A percentile compares a stretch with the other conserved stretches of the same genome.
Conservation (phyloP, 2,888 invertebrate genomes). For the Hyppa rectilinea region DNA sequence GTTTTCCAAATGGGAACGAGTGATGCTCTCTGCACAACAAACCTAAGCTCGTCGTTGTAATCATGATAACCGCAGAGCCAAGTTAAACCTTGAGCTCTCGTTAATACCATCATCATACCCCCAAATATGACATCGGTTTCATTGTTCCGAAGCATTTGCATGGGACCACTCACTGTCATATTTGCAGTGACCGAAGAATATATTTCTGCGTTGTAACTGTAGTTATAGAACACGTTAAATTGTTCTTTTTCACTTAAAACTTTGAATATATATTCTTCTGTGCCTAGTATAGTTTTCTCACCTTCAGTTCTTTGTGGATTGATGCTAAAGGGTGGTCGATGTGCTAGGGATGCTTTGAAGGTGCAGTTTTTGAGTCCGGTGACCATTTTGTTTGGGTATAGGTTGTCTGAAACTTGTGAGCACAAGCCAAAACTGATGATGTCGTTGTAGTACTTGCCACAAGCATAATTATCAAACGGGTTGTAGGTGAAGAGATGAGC, state of each 20-base stretch:
- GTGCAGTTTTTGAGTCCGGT: conserved; percentile 76
- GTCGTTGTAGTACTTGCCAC: conserved; percentile 76
- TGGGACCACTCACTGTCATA: conserved; percentile 57
- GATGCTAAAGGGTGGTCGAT: conserved; percentile 75
- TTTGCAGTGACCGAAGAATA: conserved; percentile 49
- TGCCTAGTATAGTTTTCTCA: conserved; percentile 45
- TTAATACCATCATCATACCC: conserved; percentile 55
- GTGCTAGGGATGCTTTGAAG: conserved; percentile 69
- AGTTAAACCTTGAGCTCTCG: conserved; percentile 65
- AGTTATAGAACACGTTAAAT: conserved; percentile 53
- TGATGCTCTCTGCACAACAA: conserved; percentile 70
- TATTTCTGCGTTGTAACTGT: conserved; percentile 29
- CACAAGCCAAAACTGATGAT: conserved; percentile 76
- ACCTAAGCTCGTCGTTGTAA: conserved; percentile 69
- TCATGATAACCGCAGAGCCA: conserved; percentile 69
- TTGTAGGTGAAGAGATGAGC: conserved; percentile 77
- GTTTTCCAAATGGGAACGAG: conserved; percentile 67
- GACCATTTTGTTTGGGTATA: conserved; percentile 72
- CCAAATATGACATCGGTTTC: conserved; percentile 65
- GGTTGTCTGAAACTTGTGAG: conserved; percentile 46
- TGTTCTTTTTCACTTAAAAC: conserved; percentile 52
- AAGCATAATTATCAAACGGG: conserved; percentile 78
- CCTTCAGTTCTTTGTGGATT: conserved; percentile 53
- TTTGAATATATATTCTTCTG: conserved; percentile 59
- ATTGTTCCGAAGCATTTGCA: conserved; percentile 64